phyloP scores from a whole-genome alignment of 2,888 invertebrate species.

The Alcis repandata region DNA sequence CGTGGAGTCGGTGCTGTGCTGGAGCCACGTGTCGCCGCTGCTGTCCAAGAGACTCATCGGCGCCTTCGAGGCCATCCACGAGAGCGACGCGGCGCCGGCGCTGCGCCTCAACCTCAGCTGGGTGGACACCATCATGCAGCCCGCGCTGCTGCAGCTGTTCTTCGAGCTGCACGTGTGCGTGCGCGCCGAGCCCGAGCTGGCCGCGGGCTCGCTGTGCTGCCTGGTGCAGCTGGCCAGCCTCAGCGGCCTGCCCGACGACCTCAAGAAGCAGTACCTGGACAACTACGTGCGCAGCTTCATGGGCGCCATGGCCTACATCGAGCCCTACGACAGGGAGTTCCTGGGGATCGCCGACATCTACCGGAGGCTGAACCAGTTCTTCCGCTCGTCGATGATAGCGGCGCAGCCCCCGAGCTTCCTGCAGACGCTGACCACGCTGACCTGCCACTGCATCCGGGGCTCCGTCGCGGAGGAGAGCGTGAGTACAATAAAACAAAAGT shows the following conservation, averaged over 20 bases:
- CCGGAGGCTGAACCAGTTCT: slow-evolving; percentile 78
- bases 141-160: slow-evolving; percentile 91
- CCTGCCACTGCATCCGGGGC: slow-evolving; percentile 78
- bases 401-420: slow-evolving; percentile 75
- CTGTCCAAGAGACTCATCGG: slow-evolving; percentile 90
- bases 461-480: slow-evolving; percentile 80
- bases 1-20: slow-evolving; percentile 92
- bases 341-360: slow-evolving; percentile 81
- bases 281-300: slow-evolving; percentile 80
- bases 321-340: slow-evolving; percentile 78
- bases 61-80: slow-evolving; percentile 90
- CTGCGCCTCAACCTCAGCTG: slow-evolving; percentile 89
- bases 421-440: slow-evolving; percentile 76
- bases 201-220: slow-evolving; percentile 93
- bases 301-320: slow-evolving; percentile 78
- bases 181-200: slow-evolving; percentile 90
- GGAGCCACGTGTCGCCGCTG: slow-evolving; percentile 91
- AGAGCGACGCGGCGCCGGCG: slow-evolving; percentile 88
- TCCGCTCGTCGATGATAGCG: slow-evolving; percentile 75
- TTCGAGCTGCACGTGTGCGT: slow-evolving; percentile 95
- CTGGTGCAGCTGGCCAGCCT: slow-evolving; percentile 90
- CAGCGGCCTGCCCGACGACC: slow-evolving; percentile 71
- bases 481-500: slow-evolving; percentile 62
- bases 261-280: slow-evolving; percentile 79
- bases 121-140: slow-evolving; percentile 92